Evolutionary conservation across 2,888 invertebrate genomes (phyloP).

Genomic region (Schrankia costaestrigalis): DNA sequence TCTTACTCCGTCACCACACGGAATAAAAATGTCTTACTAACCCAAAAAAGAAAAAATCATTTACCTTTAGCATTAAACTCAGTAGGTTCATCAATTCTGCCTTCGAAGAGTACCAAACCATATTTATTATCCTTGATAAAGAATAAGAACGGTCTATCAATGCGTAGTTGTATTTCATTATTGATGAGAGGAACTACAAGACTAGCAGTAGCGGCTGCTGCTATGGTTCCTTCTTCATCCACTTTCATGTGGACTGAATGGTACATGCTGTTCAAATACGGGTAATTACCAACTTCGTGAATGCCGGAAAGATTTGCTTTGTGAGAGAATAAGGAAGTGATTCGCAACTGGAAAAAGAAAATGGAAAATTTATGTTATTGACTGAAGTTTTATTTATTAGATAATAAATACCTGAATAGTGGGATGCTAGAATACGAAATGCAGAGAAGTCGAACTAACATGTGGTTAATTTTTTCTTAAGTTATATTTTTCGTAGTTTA

Average conservation of each 20-base stretch:
- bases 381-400: background rate
- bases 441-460: too few species aligned
- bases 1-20: too few species aligned
- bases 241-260: slow-evolving; percentile 84
- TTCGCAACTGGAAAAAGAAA: slow-evolving; percentile 75
- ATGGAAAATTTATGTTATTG: background rate
- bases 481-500: too few species aligned
- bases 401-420: background rate
- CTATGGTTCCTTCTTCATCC: slow-evolving; percentile 83
- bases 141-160: slow-evolving; percentile 84
- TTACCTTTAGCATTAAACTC: slow-evolving; percentile 21
- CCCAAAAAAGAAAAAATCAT: background rate
- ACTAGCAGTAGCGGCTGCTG: slow-evolving; percentile 82
- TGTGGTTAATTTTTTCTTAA: too few species aligned
- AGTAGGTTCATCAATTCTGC: slow-evolving; percentile 78
- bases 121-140: slow-evolving; percentile 80
- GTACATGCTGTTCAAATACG: slow-evolving; percentile 76
- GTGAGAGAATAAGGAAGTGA: slow-evolving; percentile 77
- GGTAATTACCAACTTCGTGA: slow-evolving; percentile 46
- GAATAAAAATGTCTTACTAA: background rate
- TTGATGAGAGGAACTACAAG: slow-evolving; percentile 82
- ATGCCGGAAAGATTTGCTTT: slow-evolving; percentile 81
- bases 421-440: too few species aligned
- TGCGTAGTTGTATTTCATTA: slow-evolving; percentile 69
- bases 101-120: slow-evolving; percentile 82